Base-by-base conservation (phyloP, 2,113 vertebrate species). In the Pandion haliaetus region DNA sequence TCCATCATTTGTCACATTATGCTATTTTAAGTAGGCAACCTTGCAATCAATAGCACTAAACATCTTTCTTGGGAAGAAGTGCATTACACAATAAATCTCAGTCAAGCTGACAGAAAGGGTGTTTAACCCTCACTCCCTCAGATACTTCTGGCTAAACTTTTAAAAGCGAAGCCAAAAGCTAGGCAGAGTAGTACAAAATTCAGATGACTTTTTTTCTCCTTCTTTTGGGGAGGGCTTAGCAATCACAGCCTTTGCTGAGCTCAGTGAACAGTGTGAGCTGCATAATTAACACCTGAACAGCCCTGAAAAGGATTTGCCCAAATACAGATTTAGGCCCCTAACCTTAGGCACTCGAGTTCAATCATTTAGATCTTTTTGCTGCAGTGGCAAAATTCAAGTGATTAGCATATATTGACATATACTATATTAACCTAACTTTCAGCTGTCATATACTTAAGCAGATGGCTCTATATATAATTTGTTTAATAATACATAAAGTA, bases 1-100 rank as follows among this genome's bases (percentile, higher is more conserved):
- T 95, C 86, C 62, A 90, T 97, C 92, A 95, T 77, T 84, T 97
- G 95, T 95, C 95, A 94, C 87, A 88, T 96, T 97, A 96, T 4
- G 13, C 38, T 95, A 94, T 90, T 95, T 93, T 97, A 95, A 95
- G 84, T 90, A 91, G 86, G 74, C 77, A 95, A 78, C 82, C 85
- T 96, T 93, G 78, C 84, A 95, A 94, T 96, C 92, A 96, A 93
- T 96, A 96, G 52, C 45, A n/a, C 92, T 95, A 95, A 97, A 90
- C 69, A 88, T 84, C 93, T 91, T 94, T 91, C 82, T 96, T 84
- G 47, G 42, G 77, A 94, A 65, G 76, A 91, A 88, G 50, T 96
- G 49, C 54, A 74, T 87, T 92, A 38, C 44, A 86, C 34, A 80
- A 91, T 89, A 59, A 80, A 94, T 95, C 67, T 86, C 58, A 61